phyloP scores from a whole-genome alignment of 2,888 invertebrate species.

The Baronia brevicornis region DNA sequence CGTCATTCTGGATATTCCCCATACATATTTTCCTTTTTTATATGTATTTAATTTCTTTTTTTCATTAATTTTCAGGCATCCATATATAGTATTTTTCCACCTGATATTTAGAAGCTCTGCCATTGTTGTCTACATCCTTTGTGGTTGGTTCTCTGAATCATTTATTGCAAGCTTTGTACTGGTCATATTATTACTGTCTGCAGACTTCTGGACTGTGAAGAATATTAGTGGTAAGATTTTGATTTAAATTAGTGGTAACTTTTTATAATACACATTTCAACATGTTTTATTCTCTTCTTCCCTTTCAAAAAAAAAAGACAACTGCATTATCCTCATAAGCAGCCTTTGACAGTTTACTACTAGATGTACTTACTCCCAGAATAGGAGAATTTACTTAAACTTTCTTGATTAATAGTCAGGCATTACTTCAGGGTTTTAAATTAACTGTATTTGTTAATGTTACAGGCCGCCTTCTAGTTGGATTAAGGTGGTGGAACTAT shows the following conservation, averaged over 20 bases:
- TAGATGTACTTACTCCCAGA: no score
- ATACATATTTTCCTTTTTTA: no score
- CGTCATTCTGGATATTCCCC: no score
- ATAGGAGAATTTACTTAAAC: no score
- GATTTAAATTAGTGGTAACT: no score
- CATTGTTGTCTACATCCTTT: slow-evolving; percentile 90
- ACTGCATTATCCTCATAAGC: no score
- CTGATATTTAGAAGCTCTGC: slow-evolving; percentile 90
- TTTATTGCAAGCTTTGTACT: slow-evolving; percentile 98
- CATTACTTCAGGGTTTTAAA: no score
- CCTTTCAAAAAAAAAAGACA: no score
- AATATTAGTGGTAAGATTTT: slow-evolving; percentile 84
- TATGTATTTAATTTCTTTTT: neutral
- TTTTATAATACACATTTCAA: no score
- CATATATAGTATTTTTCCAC: slow-evolving; percentile 94
- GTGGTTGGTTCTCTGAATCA: slow-evolving; percentile 91
- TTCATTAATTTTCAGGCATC: slow-evolving; percentile 80
- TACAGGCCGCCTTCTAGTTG: slow-evolving; percentile 90
- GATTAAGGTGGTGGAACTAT: slow-evolving; percentile 99
- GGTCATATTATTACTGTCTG: slow-evolving; percentile 91
- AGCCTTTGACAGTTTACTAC: no score
- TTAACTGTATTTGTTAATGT: neutral
- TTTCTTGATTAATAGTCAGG: no score
- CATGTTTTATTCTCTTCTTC: no score
- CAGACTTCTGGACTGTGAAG: slow-evolving; percentile 99